Percentiles rank a stretch among this genome's conserved stretches.
Conservation (phyloP, 2,888 invertebrate species). For the Mythimna pallens region DNA sequence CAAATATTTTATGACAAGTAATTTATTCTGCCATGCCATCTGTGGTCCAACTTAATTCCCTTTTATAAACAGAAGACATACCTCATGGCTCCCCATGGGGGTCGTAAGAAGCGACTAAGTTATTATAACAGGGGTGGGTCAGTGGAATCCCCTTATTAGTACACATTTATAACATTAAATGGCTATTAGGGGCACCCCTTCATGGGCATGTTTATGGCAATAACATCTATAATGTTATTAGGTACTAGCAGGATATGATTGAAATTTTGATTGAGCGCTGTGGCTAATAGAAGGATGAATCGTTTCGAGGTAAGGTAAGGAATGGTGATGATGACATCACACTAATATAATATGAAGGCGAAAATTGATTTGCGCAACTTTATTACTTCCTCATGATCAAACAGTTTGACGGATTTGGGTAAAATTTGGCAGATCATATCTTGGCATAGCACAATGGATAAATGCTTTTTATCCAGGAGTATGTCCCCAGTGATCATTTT, state of each 20-base stretch:
- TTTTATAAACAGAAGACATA: slow-evolving; percentile 34
- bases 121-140: slow-evolving; percentile 39
- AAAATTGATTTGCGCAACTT: no score
- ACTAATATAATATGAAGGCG: no score
- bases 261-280: slow-evolving; percentile 2
- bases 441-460: no score
- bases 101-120: slow-evolving; percentile 36
- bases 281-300: background rate
- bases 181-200: slow-evolving; percentile 19
- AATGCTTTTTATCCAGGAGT: no score
- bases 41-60: slow-evolving; percentile 33
- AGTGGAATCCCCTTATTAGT: slow-evolving; percentile 51
- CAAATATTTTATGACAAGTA: slow-evolving; percentile 12
- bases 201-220: slow-evolving; percentile 29
- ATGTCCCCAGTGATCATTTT: no score
- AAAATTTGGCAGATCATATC: no score
- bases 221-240: slow-evolving; percentile 18
- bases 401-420: no score
- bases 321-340: background rate
- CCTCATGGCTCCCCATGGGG: slow-evolving; percentile 35
- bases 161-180: slow-evolving; percentile 51
- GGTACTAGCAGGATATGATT: background rate
- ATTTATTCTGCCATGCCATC: slow-evolving; percentile 30
- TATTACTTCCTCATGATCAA: no score
- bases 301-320: background rate